Base-by-base conservation (phyloP, 1,140 invertebrate genomes). In the Drosophila yakuba region DNA sequence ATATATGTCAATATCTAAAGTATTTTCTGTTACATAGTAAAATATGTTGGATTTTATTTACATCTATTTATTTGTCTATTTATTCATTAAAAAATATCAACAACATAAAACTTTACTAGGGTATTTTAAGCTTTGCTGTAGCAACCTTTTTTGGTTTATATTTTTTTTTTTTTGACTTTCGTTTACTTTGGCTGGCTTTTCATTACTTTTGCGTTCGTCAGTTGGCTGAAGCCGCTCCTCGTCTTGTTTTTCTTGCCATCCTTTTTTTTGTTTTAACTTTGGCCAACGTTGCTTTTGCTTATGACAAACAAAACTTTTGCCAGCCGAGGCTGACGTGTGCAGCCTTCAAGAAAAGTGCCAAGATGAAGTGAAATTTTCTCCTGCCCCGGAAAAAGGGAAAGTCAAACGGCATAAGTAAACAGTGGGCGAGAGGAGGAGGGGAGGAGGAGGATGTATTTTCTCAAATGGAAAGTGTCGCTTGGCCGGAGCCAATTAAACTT, bases 371-470 rank as follows among this genome's bases (percentile, higher is more conserved):
- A 79, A 86, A 80, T 77, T 67, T 74, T 66, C 50, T 38, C 39
- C 52, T 50, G 71, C 58, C 44, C 67, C 43, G 44, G 56, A 77
- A 77, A 88, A 77, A 88, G 79, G 63, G 84, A 88, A 88, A 88
- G 84, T 84, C 83, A 88, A 88, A 88, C 68, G 76, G 83, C 84
- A 89, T 88, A 89, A 89, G 71, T 84, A 88, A 88, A 82, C 80
- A 84, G 14, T 17, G 75, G 25, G 17, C 1, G 20, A 39, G 4
- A 52, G 47, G 20, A 14, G 14, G 11, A 39, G 38, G 38, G 35
- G 4, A 57, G 47, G 15, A 20, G 20, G 20, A 38, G 14, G 32
- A 25, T 41, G 20, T 17, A 23, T 20, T 23, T 60, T 15, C 69
- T 74, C 47, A 63, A 75, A 74, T 75, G 63, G 74, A 64, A 84